Base-by-base conservation (phyloP, 2,888 invertebrate genomes). In the Scaeva pyrastri region DNA sequence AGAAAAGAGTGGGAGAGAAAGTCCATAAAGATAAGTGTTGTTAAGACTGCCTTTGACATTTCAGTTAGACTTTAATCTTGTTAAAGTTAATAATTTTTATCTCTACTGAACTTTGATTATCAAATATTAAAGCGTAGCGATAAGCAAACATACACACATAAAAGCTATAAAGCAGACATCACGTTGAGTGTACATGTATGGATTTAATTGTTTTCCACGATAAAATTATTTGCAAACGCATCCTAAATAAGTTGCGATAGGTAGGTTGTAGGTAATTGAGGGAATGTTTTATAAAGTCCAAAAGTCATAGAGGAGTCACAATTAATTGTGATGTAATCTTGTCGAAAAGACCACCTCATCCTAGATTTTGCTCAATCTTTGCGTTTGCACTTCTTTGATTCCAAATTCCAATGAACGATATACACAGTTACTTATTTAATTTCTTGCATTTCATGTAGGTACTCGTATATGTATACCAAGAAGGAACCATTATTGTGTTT, bases 81-180 rank as follows among this genome's bases (percentile, higher is more conserved):
- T 36, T 70, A 62, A 60, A 60, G 70, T 62, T 45, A 43, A 71
- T 26, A 36, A 71, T 71, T 45, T 78, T 55, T 71, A 78, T 78
- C 77, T 16, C 23, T 36, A n/a, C 4, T 52, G 77, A 78, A 78
- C 77, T 71, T 78, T 52, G 77, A 16, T 62, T 62, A 45, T 50
- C 62, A 50, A 71, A 62, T 43, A 31, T 23, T 16, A 41, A 55
- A 52, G 71, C 16, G 62, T 43, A 39, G 64, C 52, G 62, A 71
- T 76, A 58, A 14, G 16, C 31, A 2, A n/a, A 1, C 16, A 16
- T 43, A 31, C 31, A 2, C n/a, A 1, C 16, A 16, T 43, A 2
- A 12, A 14, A 4, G 12, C n/a, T 16, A n/a, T 12, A 12, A 50
- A 21, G 5, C 19, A 50, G 14, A 41, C 43, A 6, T 1, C 62